A percentile compares a stretch with the other conserved stretches of the same genome.
These are phyloP conservation scores for Spatulosminthurus flaviceps DNA, from an alignment of 2,888 invertebrate species.

Conservation along the genomic window DNA sequence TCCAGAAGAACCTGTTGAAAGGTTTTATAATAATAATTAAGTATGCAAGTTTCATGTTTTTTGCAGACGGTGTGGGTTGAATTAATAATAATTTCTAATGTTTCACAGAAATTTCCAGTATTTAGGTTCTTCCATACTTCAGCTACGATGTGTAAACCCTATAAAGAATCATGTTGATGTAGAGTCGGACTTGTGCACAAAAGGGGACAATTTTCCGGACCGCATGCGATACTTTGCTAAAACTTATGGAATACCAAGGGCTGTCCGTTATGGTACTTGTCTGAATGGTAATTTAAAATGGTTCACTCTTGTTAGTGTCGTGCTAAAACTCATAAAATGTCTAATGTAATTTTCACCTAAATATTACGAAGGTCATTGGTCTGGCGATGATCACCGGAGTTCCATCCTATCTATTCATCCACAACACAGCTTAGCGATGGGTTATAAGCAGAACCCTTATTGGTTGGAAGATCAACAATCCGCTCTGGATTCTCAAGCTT, in stretches of 20 bases:
- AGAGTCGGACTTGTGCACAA: slow-evolving; percentile 60
- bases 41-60: too few species aligned
- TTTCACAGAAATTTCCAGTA: slow-evolving; percentile 74
- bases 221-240: slow-evolving; percentile 67
- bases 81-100: too few species aligned
- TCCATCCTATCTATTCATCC: slow-evolving; percentile 80
- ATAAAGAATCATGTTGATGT: slow-evolving; percentile 71
- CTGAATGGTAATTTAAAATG: slow-evolving; percentile 74
- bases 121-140: slow-evolving; percentile 74
- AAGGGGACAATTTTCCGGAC: slow-evolving; percentile 57
- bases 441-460: slow-evolving; percentile 64
- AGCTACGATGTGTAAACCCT: slow-evolving; percentile 76
- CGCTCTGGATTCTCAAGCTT: slow-evolving; percentile 77
- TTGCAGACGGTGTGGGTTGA: too few species aligned
- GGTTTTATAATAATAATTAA: slow-evolving; percentile 39
- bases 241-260: slow-evolving; percentile 71
- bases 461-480: slow-evolving; percentile 71
- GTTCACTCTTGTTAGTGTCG: not conserved
- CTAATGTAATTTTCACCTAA: not conserved
- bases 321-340: not conserved
- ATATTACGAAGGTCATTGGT: slow-evolving; percentile 92
- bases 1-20: slow-evolving; percentile 59
- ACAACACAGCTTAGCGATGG: slow-evolving; percentile 71
- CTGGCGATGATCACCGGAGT: slow-evolving; percentile 80
- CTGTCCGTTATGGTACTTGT: slow-evolving; percentile 75